Conservation (phyloP, 2,888 invertebrate genomes). For the Camptogramma bilineatum region DNA sequence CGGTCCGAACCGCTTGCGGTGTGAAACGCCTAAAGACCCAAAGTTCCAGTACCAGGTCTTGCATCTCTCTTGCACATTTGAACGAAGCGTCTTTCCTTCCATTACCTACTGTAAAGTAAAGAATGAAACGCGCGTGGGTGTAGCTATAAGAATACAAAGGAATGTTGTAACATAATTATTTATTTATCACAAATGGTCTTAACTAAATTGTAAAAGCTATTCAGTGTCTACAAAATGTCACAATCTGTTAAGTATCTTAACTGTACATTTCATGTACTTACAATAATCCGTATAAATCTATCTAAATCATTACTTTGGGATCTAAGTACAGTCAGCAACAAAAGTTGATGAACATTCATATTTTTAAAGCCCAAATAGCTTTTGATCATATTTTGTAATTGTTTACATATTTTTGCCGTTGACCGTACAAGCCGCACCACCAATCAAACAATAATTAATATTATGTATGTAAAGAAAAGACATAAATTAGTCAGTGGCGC, state of each 20-base stretch:
- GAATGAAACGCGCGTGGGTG: too few species aligned
- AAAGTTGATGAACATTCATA: not conserved
- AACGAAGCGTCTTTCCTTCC: too few species aligned
- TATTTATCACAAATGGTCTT: slow-evolving; percentile 37
- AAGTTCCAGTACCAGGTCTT: too few species aligned
- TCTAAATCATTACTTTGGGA: not conserved
- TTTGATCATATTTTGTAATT: not conserved
- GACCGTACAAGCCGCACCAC: not conserved
- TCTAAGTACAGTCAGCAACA: not conserved
- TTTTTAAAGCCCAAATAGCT: not conserved
- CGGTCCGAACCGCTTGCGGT: too few species aligned
- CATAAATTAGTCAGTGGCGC: not conserved
- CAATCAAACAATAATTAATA: not conserved
- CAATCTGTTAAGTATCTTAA: not conserved
- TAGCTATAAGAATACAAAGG: not conserved
- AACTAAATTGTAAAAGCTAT: slow-evolving; percentile 29
- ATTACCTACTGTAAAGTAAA: too few species aligned
- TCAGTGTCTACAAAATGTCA: slow-evolving; percentile 21
- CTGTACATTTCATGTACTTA: slow-evolving; percentile 21
- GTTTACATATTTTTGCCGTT: not conserved
- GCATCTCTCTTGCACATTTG: too few species aligned
- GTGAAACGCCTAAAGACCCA: too few species aligned
- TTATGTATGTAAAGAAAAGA: not conserved
- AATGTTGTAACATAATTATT: slow-evolving; percentile 16
- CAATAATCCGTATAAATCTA: slow-evolving; percentile 1